A percentile compares a stretch with the other conserved stretches of the same genome.
These are phyloP conservation scores for Sebastes flavidus DNA, from an alignment of 2,797 vertebrate species.

Conservation along the genomic window DNA sequence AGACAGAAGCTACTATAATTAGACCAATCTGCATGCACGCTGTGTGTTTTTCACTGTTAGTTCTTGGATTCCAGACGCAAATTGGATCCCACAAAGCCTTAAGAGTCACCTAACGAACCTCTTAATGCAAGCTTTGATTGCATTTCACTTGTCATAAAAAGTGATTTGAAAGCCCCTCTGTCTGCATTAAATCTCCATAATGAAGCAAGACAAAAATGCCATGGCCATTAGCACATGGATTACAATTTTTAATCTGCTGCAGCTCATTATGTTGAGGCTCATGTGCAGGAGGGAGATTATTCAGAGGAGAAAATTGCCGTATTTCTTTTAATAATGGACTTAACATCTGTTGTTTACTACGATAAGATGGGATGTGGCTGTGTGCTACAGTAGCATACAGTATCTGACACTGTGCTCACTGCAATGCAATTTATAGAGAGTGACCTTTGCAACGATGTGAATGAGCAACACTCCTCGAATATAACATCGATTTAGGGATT, in stretches of 20 bases:
- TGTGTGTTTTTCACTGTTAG: slow-evolving; percentile 63
- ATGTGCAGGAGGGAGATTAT: slow-evolving; percentile 56
- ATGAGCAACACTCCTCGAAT: not conserved
- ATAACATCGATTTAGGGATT: not conserved
- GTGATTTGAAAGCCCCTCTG: slow-evolving; percentile 65
- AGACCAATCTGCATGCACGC: slow-evolving; percentile 56
- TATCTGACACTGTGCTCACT: not conserved
- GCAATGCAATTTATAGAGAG: not conserved
- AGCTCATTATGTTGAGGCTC: slow-evolving; percentile 64
- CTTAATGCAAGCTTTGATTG: slow-evolving; percentile 74
- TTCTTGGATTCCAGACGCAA: slow-evolving; percentile 65
- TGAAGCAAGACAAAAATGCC: slow-evolving; percentile 76
- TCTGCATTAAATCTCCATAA: slow-evolving; percentile 76
- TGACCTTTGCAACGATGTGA: not conserved
- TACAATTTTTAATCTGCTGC: slow-evolving; percentile 72
- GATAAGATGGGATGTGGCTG: not conserved
- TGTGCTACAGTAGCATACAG: not conserved
- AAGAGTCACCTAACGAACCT: slow-evolving; percentile 64
- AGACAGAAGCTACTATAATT: slow-evolving; percentile 56
- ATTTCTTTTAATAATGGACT: slow-evolving; percentile 44
- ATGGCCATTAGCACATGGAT: slow-evolving; percentile 70
- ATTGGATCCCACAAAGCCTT: slow-evolving; percentile 57
- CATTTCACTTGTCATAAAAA: slow-evolving; percentile 68
- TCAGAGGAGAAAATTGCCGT: slow-evolving; percentile 39
- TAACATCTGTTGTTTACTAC: slow-evolving; percentile 45